Percentiles rank a stretch among this genome's conserved stretches.
phyloP scores from a whole-genome alignment of 2,888 invertebrate genomes.

The Caenorhabditis doughertyi region DNA sequence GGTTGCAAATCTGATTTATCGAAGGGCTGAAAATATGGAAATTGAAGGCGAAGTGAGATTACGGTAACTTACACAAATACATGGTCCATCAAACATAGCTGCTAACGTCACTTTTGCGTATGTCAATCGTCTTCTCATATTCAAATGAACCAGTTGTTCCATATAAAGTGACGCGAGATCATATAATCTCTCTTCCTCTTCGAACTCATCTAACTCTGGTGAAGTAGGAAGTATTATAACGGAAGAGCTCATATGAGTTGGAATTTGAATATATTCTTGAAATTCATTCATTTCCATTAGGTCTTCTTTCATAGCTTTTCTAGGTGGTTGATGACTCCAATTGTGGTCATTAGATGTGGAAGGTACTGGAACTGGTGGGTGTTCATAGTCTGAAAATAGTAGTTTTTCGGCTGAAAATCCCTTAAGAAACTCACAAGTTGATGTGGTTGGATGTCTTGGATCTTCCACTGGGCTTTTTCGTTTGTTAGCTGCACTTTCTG shows the following conservation, averaged over 20 bases:
- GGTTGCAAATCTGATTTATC: slow-evolving; percentile 38
- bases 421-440: slow-evolving; percentile 2
- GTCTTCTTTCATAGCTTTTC: slow-evolving; percentile 7
- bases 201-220: not conserved
- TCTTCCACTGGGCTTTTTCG: slow-evolving; percentile 3
- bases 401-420: not conserved
- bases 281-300: slow-evolving; percentile 51
- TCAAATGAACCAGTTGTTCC: slow-evolving; percentile 45
- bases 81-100: slow-evolving; percentile 50
- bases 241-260: not conserved
- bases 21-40: slow-evolving; percentile 49
- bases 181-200: slow-evolving; percentile 32
- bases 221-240: not conserved
- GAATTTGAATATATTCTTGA: slow-evolving; percentile 45
- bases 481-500: not conserved
- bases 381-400: slow-evolving; percentile 33
- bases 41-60: not conserved
- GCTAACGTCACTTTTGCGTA: slow-evolving; percentile 40
- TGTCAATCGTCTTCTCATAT: slow-evolving; percentile 51
- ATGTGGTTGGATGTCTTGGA: not conserved
- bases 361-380: not conserved
- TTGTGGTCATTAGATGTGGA: slow-evolving; percentile 17
- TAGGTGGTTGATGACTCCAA: slow-evolving; percentile 12
- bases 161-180: slow-evolving; percentile 35
- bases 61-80: slow-evolving; percentile 52